These are phyloP conservation scores for Caracal caracal DNA, from an alignment of 2,113 vertebrate species.

Conservation along the genomic window DNA sequence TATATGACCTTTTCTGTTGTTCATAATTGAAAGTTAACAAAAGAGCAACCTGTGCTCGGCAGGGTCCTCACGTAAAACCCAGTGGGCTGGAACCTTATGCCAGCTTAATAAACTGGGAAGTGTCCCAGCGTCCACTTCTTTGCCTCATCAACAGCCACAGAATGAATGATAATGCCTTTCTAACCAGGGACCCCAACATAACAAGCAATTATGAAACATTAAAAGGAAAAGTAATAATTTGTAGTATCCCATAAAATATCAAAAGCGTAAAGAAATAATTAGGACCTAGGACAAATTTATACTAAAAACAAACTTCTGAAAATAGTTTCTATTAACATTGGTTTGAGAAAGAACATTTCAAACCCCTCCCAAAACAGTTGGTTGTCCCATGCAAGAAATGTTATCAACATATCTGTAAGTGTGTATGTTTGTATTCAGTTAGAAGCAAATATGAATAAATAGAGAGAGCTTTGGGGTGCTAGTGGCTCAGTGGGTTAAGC, in stretches of 20 bases:
- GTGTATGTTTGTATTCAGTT: neutral
- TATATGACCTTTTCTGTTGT: neutral
- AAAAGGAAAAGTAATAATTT: neutral
- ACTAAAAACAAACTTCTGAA: neutral
- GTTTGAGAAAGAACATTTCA: conserved; percentile 33
- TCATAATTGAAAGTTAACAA: neutral
- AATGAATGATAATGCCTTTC: neutral
- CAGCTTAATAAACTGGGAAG: neutral
- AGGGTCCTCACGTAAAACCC: neutral
- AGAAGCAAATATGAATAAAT: conserved; percentile 8
- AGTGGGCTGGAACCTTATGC: neutral
- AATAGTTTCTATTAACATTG: neutral
- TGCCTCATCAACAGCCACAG: neutral
- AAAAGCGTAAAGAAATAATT: conserved; percentile 12
- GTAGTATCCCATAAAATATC: neutral
- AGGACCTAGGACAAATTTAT: neutral
- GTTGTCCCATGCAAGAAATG: neutral
- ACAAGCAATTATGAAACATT: conserved; percentile 25
- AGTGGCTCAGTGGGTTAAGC: no score
- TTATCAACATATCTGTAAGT: conserved; percentile 23
- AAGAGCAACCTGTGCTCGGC: neutral
- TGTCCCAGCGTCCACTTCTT: neutral
- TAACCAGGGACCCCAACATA: neutral
- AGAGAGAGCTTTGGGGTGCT: neutral
- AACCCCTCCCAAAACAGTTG: neutral